Evolutionary conservation across 2,888 invertebrate genomes (phyloP).

Genomic region (Tenthredo mesomela): DNA sequence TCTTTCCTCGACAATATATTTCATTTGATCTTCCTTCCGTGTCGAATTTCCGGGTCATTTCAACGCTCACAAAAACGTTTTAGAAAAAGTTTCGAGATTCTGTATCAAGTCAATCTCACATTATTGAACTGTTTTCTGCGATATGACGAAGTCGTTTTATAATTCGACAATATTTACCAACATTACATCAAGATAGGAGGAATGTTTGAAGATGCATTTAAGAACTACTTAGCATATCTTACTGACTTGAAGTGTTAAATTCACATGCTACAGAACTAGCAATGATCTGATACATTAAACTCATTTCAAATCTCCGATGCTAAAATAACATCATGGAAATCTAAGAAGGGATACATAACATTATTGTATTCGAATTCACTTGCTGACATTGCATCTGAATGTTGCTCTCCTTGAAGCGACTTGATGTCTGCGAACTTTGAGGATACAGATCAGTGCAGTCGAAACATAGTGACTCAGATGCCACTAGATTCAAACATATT

Average conservation of each 20-base stretch:
- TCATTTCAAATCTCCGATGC: not conserved
- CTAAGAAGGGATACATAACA: not conserved
- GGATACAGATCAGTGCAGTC: conserved; percentile 17
- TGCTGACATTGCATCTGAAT: conserved; percentile 16
- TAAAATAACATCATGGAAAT: not conserved
- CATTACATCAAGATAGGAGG: not conserved
- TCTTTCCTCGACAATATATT: not conserved
- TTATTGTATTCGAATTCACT: not conserved
- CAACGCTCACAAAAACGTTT: not conserved
- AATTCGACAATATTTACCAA: not conserved
- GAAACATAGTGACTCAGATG: not conserved
- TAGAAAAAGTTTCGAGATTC: not conserved
- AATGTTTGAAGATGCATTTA: not conserved
- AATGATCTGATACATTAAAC: not conserved
- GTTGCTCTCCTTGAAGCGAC: conserved; percentile 15
- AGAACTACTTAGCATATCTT: not conserved
- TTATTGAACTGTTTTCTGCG: not conserved
- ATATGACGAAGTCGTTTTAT: not conserved
- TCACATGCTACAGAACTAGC: not conserved
- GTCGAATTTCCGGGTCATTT: not conserved
- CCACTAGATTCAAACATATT: not conserved
- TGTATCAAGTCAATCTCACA: not conserved
- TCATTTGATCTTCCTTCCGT: not conserved
- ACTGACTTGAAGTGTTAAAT: not conserved
- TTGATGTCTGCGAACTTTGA: not conserved